Conservation (phyloP, 2,888 invertebrate species). For the Cabera pusaria region DNA sequence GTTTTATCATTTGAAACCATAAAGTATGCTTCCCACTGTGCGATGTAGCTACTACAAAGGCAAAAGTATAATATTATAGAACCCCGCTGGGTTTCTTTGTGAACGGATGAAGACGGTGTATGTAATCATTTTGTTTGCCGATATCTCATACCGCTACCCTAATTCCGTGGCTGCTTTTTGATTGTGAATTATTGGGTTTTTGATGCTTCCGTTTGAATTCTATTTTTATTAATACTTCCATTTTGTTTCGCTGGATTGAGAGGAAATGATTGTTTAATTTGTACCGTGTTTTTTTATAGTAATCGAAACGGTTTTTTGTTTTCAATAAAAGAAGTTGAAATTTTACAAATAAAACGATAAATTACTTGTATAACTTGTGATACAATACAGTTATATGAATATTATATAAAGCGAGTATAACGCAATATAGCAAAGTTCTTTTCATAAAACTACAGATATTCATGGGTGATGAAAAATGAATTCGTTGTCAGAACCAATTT, state of each 20-base stretch:
- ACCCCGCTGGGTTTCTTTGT: constrained; percentile 81
- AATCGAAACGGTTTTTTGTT: too few species aligned
- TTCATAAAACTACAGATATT: constrained; percentile 34
- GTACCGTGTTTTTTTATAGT: constrained; percentile 3
- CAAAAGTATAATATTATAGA: constrained; percentile 78
- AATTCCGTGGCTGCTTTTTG: constrained; percentile 74
- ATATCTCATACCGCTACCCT: constrained; percentile 75
- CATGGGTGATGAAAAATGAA: constrained; percentile 50
- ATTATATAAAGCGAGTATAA: too few species aligned
- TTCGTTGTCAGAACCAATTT: constrained; percentile 66
- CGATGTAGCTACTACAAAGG: constrained; percentile 76
- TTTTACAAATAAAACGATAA: too few species aligned
- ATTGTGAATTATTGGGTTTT: constrained; percentile 77
- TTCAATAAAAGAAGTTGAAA: too few species aligned
- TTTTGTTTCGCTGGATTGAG: constrained; percentile 33
- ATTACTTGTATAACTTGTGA: too few species aligned
- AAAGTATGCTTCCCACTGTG: constrained; percentile 80
- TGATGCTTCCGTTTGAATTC: constrained; percentile 74
- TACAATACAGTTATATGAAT: too few species aligned
- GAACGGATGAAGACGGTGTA: constrained; percentile 74
- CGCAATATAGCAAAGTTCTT: too few species aligned
- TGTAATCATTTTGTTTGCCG: constrained; percentile 79
- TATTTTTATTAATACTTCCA: constrained; percentile 66
- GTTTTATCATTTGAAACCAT: constrained; percentile 82
- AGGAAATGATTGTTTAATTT: constrained; percentile 17